A percentile compares a stretch with the other conserved stretches of the same genome.
Conservation (phyloP, 2,113 vertebrate genomes). For the Oncorhynchus kisutch region DNA sequence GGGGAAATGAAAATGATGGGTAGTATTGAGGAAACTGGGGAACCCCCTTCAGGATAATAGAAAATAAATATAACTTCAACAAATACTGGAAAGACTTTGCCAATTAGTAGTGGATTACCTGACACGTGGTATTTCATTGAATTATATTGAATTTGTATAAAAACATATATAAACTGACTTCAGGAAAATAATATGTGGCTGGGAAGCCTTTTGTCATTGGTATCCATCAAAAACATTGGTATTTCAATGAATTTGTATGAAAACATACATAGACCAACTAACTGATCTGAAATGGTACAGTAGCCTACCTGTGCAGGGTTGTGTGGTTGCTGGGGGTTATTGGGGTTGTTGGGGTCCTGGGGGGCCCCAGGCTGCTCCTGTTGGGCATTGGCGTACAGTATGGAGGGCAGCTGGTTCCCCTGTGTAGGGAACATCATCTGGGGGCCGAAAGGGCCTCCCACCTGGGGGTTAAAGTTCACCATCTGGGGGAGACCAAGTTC, state of each 20-base stretch:
- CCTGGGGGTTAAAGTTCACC: constrained; percentile 68
- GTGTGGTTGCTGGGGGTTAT: constrained; percentile 50
- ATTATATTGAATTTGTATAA: too few species aligned
- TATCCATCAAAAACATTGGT: too few species aligned
- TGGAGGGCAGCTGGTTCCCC: constrained; percentile 59
- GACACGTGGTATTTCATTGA: too few species aligned
- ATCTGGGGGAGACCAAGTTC: constrained; percentile 66
- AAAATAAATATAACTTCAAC: not conserved
- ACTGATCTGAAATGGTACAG: too few species aligned
- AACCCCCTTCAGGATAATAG: constrained; percentile 48
- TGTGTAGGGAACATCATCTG: constrained; percentile 64
- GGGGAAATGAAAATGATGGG: constrained; percentile 58
- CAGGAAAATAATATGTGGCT: too few species aligned
- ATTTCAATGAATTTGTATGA: too few species aligned
- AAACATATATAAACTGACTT: too few species aligned
- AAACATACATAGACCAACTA: too few species aligned
- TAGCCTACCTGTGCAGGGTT: constrained; percentile 67
- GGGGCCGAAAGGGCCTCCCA: constrained; percentile 60
- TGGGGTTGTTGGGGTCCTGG: constrained; percentile 56
- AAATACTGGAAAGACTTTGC: not conserved
- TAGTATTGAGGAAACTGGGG: constrained; percentile 59
- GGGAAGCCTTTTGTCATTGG: too few species aligned
- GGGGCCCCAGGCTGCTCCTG: constrained; percentile 59
- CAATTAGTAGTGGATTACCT: too few species aligned
- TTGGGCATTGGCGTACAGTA: constrained; percentile 60